Conservation (phyloP, 92 coral and sea anemone species). For the Phenganax stokvisi region DNA sequence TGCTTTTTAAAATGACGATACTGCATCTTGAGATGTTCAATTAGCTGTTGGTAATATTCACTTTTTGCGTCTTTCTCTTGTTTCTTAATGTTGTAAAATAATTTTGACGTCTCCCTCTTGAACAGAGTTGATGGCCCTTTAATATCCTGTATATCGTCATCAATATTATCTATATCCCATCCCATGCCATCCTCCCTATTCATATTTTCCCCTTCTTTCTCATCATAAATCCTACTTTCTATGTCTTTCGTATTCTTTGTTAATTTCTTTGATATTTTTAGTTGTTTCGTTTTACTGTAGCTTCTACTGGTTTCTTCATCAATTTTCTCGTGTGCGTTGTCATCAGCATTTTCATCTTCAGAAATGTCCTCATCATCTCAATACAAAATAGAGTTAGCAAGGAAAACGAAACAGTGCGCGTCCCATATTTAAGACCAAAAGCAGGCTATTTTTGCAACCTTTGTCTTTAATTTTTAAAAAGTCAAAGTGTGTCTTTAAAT, state of each 20-base stretch:
- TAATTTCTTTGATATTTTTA: slow-evolving; percentile 41
- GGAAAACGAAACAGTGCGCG: no score
- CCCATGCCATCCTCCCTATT: slow-evolving; percentile 51
- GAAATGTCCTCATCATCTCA: background rate
- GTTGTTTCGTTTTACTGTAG: background rate
- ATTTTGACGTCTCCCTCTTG: background rate
- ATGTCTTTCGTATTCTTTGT: slow-evolving; percentile 55
- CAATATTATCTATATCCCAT: slow-evolving; percentile 21
- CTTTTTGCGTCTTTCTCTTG: background rate
- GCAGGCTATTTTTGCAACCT: no score
- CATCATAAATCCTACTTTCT: slow-evolving; percentile 25
- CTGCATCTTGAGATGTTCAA: slow-evolving; percentile 17
- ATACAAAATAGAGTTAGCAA: background rate
- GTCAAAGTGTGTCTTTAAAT: background rate
- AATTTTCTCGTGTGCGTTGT: slow-evolving; percentile 12
- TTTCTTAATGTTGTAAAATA: slow-evolving; percentile 1
- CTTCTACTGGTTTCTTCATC: background rate
- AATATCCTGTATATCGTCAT: background rate
- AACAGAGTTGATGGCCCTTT: background rate
- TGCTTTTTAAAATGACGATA: slow-evolving; percentile 15
- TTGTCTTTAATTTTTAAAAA: background rate
- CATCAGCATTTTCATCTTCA: slow-evolving; percentile 14
- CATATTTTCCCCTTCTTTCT: slow-evolving; percentile 36
- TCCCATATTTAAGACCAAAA: no score
- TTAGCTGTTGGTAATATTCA: slow-evolving; percentile 16